Evolutionary conservation across 2,888 invertebrate species (phyloP).

Genomic region (Brachynemurus nebulosus): DNA sequence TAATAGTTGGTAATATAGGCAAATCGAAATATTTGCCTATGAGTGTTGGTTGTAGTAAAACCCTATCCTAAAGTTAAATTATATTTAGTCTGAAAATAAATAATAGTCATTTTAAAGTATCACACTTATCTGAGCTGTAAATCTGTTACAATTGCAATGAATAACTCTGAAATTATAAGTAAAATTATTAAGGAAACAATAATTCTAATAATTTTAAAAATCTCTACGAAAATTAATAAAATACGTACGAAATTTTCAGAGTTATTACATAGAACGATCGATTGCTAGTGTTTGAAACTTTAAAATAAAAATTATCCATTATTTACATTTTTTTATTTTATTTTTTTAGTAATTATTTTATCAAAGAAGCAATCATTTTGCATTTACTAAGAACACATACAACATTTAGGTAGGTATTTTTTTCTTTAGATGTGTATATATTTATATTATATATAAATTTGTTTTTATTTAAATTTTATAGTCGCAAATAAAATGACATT

Average conservation of each 20-base stretch:
- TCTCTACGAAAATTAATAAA: too few species aligned
- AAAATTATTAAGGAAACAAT: neutral
- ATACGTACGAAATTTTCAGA: too few species aligned
- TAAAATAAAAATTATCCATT: neutral
- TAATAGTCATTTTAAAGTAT: neutral
- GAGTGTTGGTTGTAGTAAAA: neutral
- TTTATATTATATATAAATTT: neutral
- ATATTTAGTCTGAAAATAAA: neutral
- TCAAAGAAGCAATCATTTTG: slow-evolving; percentile 8
- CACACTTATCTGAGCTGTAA: neutral
- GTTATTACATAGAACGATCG: too few species aligned
- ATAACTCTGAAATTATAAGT: neutral
- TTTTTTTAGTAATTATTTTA: slow-evolving; percentile 1
- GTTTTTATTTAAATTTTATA: neutral
- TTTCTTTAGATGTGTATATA: neutral
- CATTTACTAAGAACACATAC: slow-evolving; percentile 7
- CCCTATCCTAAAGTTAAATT: neutral
- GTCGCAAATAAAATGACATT: neutral
- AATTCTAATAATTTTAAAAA: too few species aligned
- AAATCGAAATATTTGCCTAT: neutral
- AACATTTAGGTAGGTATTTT: slow-evolving; percentile 2
- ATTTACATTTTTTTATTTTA: neutral
- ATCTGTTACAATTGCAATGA: neutral
- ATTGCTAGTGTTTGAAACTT: neutral
- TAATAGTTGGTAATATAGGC: slow-evolving; percentile 1